Conservation (phyloP, 2,113 vertebrate genomes). For the Stictonetta naevosa region DNA sequence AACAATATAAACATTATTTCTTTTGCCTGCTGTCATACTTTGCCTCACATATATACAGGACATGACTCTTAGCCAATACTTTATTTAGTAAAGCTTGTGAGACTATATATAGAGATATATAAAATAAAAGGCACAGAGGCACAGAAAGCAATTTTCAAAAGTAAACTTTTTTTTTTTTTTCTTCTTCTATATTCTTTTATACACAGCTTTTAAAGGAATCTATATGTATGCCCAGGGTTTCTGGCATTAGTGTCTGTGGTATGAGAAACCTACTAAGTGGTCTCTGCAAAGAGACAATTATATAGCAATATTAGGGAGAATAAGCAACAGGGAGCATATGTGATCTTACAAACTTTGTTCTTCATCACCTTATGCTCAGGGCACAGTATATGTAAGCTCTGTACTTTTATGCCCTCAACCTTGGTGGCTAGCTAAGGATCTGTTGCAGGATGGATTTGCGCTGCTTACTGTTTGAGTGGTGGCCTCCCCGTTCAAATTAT, state of each 20-base stretch:
- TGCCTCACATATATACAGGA: not conserved
- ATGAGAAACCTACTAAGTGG: not conserved
- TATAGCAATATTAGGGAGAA: not conserved
- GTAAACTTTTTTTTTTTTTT: not conserved
- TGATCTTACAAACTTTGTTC: not conserved
- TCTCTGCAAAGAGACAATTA: not conserved
- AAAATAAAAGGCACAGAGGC: not conserved
- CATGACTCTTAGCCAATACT: not conserved
- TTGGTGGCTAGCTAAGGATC: not conserved
- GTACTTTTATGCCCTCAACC: not conserved
- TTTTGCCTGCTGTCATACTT: not conserved
- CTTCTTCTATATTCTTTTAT: not conserved
- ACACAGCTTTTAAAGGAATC: not conserved
- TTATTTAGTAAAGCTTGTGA: not conserved
- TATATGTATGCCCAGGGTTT: not conserved
- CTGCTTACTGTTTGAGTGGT: fast-evolving
- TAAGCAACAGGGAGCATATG: not conserved
- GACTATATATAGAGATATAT: not conserved
- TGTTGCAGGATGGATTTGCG: not conserved
- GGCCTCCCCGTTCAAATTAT: not conserved
- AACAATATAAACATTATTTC: not conserved
- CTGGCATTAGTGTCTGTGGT: not conserved
- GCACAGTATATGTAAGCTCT: not conserved
- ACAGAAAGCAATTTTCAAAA: not conserved
- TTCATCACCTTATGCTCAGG: not conserved